Percentiles rank a stretch among this genome's conserved stretches.
Evolutionary conservation across 2,797 vertebrate species (phyloP).

Genomic region (Cyclura pinguis): DNA sequence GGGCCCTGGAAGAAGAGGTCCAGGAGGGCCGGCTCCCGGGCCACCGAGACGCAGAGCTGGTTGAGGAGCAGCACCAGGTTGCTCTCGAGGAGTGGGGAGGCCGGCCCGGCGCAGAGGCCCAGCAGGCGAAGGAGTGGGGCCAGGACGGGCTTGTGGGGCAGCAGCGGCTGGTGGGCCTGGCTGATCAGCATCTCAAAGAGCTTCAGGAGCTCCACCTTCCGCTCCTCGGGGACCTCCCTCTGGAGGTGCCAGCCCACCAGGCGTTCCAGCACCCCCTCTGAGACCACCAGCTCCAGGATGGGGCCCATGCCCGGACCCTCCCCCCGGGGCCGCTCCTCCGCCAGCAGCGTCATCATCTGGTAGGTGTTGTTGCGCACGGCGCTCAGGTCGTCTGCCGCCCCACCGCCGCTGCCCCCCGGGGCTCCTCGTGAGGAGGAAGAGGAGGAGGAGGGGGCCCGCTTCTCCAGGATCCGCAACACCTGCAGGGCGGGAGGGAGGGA

Average conservation of each 20-base stretch:
- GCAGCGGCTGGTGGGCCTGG: conserved; percentile 92
- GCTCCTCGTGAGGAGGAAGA: conserved; percentile 39
- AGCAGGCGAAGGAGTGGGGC: conserved; percentile 89
- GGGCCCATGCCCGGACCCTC: conserved; percentile 82
- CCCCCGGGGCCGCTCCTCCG: conserved; percentile 86
- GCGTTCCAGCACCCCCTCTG: conserved; percentile 88
- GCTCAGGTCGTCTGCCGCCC: conserved; percentile 86
- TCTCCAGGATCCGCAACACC: conserved; percentile 93
- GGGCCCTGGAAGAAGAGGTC: conserved; percentile 91
- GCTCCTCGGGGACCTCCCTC: conserved; percentile 80
- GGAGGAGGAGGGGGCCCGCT: conserved; percentile 74
- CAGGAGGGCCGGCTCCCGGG: conserved; percentile 88
- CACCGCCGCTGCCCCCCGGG: conserved; percentile 66
- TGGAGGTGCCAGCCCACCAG: conserved; percentile 92
- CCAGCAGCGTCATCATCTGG: conserved; percentile 94
- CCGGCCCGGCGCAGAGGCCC: conserved; percentile 81
- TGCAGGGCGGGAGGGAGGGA: conserved; percentile 55
- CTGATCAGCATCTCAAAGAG: conserved; percentile 97
- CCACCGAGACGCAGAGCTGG: conserved; percentile 93
- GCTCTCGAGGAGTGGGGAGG: conserved; percentile 85
- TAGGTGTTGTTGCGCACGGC: conserved; percentile 95
- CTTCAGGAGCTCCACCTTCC: conserved; percentile 89
- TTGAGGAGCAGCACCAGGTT: conserved; percentile 95
- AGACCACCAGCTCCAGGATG: conserved; percentile 89
- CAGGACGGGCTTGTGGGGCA: conserved; percentile 88